Percentiles rank a stretch among this genome's conserved stretches.
Evolutionary conservation across 2,113 vertebrate genomes (phyloP).

Genomic region (Maylandia zebra): DNA sequence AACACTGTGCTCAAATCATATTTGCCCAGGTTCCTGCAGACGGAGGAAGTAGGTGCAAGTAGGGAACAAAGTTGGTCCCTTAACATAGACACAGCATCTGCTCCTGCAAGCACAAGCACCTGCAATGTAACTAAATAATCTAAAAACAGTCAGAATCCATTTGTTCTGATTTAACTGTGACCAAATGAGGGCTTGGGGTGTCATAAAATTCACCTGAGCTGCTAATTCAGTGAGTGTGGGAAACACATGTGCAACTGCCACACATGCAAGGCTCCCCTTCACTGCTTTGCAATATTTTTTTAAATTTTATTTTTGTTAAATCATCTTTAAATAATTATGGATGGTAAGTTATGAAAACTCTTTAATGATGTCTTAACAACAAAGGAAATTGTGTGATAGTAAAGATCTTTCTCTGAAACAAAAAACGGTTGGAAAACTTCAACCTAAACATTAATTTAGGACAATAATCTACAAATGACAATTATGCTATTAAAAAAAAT

Average conservation of each 20-base stretch:
- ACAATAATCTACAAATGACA: not conserved
- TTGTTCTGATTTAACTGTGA: not conserved
- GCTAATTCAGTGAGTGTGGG: not conserved
- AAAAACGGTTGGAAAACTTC: not conserved
- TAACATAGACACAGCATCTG: not conserved
- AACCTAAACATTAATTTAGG: not conserved
- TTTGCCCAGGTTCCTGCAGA: not conserved
- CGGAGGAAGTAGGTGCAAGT: not conserved
- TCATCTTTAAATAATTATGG: not conserved
- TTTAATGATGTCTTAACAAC: not conserved
- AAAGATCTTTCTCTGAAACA: not conserved
- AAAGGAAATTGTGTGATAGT: not conserved
- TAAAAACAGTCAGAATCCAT: not conserved
- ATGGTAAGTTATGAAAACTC: not conserved
- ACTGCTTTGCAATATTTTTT: not conserved
- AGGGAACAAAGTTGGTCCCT: not conserved
- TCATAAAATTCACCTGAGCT: not conserved
- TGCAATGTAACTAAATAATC: not conserved
- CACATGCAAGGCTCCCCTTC: not conserved
- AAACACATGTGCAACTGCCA: not conserved
- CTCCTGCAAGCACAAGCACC: not conserved
- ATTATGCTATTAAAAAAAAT: not conserved
- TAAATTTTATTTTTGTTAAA: not conserved
- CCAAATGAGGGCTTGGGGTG: not conserved
- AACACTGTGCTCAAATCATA: not conserved